These are phyloP conservation scores for Sinonovacula constricta DNA, from an alignment of 1,140 invertebrate genomes.

Conservation along the genomic window DNA sequence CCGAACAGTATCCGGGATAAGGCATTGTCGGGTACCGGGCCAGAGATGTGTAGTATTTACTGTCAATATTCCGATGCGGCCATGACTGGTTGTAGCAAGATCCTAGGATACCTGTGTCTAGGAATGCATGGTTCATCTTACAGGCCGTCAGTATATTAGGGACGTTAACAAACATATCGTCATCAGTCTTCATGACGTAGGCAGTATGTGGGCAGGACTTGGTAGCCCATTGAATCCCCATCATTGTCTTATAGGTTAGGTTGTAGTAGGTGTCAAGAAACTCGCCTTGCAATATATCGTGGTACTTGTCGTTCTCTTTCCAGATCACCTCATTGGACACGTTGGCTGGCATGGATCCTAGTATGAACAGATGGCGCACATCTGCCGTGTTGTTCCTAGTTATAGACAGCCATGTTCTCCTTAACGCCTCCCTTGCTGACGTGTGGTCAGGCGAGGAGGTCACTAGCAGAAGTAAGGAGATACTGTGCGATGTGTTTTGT, in stretches of 20 bases:
- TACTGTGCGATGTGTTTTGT: no score
- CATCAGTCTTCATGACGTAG: neutral
- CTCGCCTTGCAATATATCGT: neutral
- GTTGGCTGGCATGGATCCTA: neutral
- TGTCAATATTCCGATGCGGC: neutral
- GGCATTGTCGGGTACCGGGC: conserved; percentile 66
- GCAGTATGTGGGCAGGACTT: neutral
- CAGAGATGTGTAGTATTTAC: conserved; percentile 3
- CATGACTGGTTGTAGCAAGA: no score
- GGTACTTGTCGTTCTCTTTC: neutral
- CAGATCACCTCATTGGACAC: neutral
- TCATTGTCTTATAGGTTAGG: neutral
- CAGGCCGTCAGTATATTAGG: neutral
- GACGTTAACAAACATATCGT: neutral
- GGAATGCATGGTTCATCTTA: neutral
- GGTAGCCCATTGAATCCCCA: neutral
- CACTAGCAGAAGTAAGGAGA: neutral
- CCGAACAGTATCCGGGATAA: conserved; percentile 77
- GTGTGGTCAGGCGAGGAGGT: neutral
- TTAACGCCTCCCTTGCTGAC: neutral
- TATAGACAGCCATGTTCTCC: neutral
- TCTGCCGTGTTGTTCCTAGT: neutral
- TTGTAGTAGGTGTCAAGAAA: neutral
- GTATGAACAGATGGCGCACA: neutral
- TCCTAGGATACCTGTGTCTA: neutral